These are phyloP conservation scores for Cheilosia scutellata DNA, from an alignment of 2,888 invertebrate species.

Conservation along the genomic window DNA sequence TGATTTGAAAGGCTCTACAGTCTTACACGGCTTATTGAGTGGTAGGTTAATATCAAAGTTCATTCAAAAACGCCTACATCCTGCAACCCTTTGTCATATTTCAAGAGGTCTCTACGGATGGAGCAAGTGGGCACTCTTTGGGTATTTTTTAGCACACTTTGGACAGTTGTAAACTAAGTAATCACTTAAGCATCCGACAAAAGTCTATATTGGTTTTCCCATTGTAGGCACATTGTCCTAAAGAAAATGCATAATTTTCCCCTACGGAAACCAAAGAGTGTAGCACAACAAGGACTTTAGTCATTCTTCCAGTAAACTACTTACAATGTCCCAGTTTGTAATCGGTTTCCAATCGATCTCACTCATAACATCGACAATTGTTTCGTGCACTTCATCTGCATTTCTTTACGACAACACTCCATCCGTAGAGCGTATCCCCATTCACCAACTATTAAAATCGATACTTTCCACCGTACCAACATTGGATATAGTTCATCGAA, in stretches of 20 bases:
- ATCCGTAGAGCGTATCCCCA: neutral
- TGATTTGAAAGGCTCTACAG: too few relatives aligned
- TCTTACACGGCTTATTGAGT: too few relatives aligned
- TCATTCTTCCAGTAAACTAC: neutral
- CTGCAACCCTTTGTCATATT: too few relatives aligned
- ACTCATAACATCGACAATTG: neutral
- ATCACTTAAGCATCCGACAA: neutral
- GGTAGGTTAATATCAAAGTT: too few relatives aligned
- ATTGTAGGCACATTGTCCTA: too few relatives aligned
- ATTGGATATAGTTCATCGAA: slow-evolving; percentile 40
- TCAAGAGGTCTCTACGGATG: too few relatives aligned
- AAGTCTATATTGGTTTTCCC: too few relatives aligned
- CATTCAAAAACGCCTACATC: too few relatives aligned
- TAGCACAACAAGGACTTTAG: too few relatives aligned
- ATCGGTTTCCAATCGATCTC: neutral
- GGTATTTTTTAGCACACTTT: neutral
- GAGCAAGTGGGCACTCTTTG: too few relatives aligned
- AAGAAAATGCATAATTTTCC: neutral
- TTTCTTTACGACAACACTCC: neutral
- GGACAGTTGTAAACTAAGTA: neutral
- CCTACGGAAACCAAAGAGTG: too few relatives aligned
- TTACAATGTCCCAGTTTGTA: neutral
- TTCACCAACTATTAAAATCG: slow-evolving; percentile 20
- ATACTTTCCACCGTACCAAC: slow-evolving; percentile 30
- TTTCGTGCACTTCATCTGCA: neutral